Base-by-base conservation (phyloP, 2,888 invertebrate species). In the Torymus texanus region DNA sequence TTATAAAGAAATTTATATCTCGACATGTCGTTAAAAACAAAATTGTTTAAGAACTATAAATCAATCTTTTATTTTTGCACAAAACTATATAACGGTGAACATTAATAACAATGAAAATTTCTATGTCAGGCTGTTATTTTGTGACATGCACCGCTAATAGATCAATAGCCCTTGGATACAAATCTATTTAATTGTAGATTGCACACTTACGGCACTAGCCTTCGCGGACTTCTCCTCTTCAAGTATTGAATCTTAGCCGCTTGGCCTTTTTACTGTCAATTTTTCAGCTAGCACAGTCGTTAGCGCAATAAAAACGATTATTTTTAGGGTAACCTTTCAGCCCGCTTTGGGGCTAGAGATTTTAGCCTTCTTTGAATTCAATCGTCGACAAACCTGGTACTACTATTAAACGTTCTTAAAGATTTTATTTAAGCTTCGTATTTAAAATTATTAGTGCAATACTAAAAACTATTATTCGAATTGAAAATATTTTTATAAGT, bases 231-330 rank as follows among this genome's bases (percentile, higher is more conserved):
- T 75, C 53, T 62, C 68, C 51, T 71, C 56, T 68, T 76, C 55
- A 50, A 76, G 73, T 76, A 70, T 77, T 14, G 65, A 51, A 77
- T 41, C 62, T 74, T 75, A 78, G 63, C 79, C 70, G 76, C 78
- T 75, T 78, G 67, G 68, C 58, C 75, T 72, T 81, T 76, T 75
- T 62, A 78, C 75, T 78, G 72, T 73, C 81, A 75, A 81, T 81
- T 75, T 73, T 58, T 77, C 16, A 78, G 66, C 62, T 75, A 81
- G 51, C 68, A 78, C 50, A 41, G 41, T 63, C 21, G 65, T 77
- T 79, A 66, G 78, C 73, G 73, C 56, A 73, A 63, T 67, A 61
- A 68, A 71, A 73, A 62, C 29, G 51, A 59, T 77, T 72, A 66
- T 75, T 78, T 71, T 75, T 76, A 62, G 70, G 67, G 16, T 53